Percentiles rank a stretch among this genome's conserved stretches.
Conservation (phyloP, 1,140 invertebrate genomes). For the Araneus ventricosus region DNA sequence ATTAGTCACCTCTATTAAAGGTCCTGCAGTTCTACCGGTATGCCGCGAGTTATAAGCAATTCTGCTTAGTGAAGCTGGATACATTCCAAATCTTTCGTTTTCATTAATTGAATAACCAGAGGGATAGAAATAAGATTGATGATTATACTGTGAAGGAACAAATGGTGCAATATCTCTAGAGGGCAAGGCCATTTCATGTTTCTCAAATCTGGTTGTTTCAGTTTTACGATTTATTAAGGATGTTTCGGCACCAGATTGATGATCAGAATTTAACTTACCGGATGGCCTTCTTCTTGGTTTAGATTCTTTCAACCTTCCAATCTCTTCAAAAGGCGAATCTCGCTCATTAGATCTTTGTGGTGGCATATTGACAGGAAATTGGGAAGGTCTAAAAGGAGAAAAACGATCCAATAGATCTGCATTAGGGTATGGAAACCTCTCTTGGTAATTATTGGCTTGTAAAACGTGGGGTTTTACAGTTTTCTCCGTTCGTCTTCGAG, state of each 20-base stretch:
- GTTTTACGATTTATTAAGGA: neutral
- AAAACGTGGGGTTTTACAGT: no score
- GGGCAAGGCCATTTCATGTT: neutral
- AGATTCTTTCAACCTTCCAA: neutral
- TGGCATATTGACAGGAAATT: neutral
- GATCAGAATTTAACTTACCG: neutral
- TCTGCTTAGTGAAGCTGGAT: neutral
- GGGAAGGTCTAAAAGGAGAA: neutral
- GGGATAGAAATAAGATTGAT: neutral
- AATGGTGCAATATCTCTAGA: neutral
- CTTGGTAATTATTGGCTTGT: no score
- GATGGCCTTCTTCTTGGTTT: neutral
- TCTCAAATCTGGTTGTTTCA: neutral
- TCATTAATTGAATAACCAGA: neutral
- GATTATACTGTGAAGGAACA: neutral
- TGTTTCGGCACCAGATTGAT: neutral
- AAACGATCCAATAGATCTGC: no score
- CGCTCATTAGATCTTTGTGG: neutral
- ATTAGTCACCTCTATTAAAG: neutral
- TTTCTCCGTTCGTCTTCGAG: no score
- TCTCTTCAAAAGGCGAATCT: neutral
- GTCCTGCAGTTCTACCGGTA: neutral
- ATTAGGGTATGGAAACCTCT: neutral
- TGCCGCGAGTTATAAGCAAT: neutral
- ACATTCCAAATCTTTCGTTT: neutral